Percentiles rank a stretch among this genome's conserved stretches.
Conservation (phyloP, 2,113 vertebrate species). For the Mystacornis crossleyi region DNA sequence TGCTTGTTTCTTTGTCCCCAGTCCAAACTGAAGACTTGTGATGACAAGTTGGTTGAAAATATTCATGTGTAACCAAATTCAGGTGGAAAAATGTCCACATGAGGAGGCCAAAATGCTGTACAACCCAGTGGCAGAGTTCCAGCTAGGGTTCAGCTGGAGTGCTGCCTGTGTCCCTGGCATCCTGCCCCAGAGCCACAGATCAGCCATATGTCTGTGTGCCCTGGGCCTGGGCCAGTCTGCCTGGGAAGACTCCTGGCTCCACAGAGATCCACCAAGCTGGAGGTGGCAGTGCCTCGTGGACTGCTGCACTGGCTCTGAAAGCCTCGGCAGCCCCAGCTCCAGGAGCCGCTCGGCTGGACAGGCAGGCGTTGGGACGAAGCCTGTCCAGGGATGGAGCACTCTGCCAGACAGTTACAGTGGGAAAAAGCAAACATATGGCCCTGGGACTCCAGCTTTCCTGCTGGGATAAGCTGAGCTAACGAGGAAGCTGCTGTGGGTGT, state of each 20-base stretch:
- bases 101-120: neutral
- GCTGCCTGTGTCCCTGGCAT: neutral
- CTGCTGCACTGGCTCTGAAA: neutral
- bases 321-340: neutral
- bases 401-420: fast-evolving
- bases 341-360: fast-evolving
- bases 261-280: neutral
- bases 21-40: neutral
- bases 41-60: neutral
- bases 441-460: neutral
- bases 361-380: neutral
- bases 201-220: neutral
- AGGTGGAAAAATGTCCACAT: neutral
- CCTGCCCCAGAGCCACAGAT: neutral
- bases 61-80: neutral
- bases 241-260: neutral
- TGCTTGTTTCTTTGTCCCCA: neutral
- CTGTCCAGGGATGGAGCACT: neutral
- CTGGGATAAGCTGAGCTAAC: neutral
- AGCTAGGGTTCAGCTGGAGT: neutral
- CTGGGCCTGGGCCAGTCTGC: neutral
- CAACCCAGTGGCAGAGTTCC: neutral
- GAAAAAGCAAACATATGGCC: neutral
- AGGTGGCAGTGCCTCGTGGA: neutral
- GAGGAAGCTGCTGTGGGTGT: neutral